These are phyloP conservation scores for Himalopsyche japonica DNA, from an alignment of 2,888 invertebrate genomes.

Conservation along the genomic window DNA sequence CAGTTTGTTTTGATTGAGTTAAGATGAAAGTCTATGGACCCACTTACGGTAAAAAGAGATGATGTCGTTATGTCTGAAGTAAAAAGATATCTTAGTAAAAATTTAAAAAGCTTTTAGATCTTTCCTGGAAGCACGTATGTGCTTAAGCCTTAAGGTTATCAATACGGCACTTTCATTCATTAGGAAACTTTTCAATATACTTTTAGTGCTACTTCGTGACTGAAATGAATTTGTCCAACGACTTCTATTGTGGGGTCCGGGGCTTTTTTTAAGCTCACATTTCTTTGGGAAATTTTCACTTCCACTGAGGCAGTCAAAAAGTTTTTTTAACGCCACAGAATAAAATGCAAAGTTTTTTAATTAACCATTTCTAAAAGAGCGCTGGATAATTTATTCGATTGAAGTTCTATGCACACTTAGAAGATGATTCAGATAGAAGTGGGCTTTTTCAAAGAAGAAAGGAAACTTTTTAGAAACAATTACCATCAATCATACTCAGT, in stretches of 20 bases:
- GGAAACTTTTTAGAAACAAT: background rate
- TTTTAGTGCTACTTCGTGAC: background rate
- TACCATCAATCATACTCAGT: background rate
- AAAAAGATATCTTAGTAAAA: background rate
- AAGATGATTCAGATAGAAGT: background rate
- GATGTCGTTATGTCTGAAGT: background rate
- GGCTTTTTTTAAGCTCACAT: background rate
- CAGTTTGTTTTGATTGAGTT: no score
- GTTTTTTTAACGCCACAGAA: background rate
- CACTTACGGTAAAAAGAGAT: no score
- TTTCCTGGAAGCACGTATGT: background rate
- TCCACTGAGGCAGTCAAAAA: background rate
- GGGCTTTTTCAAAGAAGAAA: background rate
- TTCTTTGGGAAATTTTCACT: background rate
- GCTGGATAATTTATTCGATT: conserved; percentile 23
- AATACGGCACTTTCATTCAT: background rate
- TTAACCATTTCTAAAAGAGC: conserved; percentile 18
- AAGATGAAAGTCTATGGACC: no score
- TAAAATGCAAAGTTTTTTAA: conserved; percentile 23
- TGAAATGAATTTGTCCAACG: background rate
- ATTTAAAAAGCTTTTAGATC: background rate
- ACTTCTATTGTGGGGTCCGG: background rate
- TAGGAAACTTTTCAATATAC: background rate
- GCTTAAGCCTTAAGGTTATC: background rate
- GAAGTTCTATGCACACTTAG: background rate